Percentiles rank a stretch among this genome's conserved stretches.
phyloP scores from a whole-genome alignment of 1,140 invertebrate species.

The Drosophila teissieri region DNA sequence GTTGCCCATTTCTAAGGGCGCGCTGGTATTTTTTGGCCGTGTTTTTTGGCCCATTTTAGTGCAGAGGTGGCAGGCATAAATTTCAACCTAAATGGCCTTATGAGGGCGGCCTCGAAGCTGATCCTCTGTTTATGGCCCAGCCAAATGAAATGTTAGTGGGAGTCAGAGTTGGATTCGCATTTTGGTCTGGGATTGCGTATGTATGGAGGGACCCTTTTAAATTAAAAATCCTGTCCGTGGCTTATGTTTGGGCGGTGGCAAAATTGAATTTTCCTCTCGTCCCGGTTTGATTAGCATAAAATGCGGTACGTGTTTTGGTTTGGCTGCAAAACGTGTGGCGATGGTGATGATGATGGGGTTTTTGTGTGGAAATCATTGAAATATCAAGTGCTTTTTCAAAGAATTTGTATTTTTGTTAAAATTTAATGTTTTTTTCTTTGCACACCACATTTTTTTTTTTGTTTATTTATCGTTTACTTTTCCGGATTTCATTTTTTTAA shows the following conservation, averaged over 20 bases:
- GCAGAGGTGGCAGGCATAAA: conserved; percentile 64
- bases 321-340: conserved; percentile 26
- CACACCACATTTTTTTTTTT: conserved; percentile 70
- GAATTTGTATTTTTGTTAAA: conserved; percentile 78
- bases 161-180: conserved; percentile 2
- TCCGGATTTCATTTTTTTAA: conserved; percentile 31
- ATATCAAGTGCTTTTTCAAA: conserved; percentile 55
- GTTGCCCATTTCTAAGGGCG: conserved; percentile 45
- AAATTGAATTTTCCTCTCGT: conserved; percentile 59
- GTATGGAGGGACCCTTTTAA: conserved; percentile 56
- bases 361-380: conserved; percentile 27
- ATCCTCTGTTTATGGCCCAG: conserved; percentile 67
- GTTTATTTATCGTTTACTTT: conserved; percentile 44
- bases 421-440: conserved; percentile 64
- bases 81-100: conserved; percentile 69
- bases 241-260: conserved; percentile 17
- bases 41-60: conserved; percentile 46
- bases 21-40: conserved; percentile 37
- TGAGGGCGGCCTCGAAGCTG: conserved; percentile 55
- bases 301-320: conserved; percentile 54
- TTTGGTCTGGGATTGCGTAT: background rate
- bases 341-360: background rate
- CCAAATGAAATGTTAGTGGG: conserved; percentile 55
- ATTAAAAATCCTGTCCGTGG: conserved; percentile 59
- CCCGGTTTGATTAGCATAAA: conserved; percentile 62